These are phyloP conservation scores for Gerris lacustris DNA, from an alignment of 2,888 invertebrate genomes.

Conservation along the genomic window DNA sequence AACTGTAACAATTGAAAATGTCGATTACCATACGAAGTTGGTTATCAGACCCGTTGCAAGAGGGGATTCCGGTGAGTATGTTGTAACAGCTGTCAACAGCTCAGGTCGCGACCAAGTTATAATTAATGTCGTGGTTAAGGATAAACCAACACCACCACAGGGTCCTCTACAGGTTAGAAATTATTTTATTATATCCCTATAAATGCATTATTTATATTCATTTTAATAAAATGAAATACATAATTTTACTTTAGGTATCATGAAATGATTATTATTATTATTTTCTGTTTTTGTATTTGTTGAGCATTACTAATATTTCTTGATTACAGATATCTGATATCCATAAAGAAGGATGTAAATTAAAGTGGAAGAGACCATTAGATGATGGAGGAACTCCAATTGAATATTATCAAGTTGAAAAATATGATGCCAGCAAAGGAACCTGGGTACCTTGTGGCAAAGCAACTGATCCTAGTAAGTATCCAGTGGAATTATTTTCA, in stretches of 20 bases:
- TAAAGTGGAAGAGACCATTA: slow-evolving; percentile 89
- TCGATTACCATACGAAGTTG: slow-evolving; percentile 78
- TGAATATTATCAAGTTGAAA: slow-evolving; percentile 92
- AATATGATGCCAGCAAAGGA: slow-evolving; percentile 79
- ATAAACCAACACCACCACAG: slow-evolving; percentile 76
- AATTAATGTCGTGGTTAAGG: slow-evolving; percentile 69
- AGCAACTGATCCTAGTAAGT: slow-evolving; percentile 63
- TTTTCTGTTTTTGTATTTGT: too few species aligned
- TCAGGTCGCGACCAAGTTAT: slow-evolving; percentile 76
- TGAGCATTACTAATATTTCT: slow-evolving; percentile 3
- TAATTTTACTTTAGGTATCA: too few species aligned
- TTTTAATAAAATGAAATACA: neutral
- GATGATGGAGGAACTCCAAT: slow-evolving; percentile 88
- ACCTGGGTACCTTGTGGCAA: slow-evolving; percentile 80
- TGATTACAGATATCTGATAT: slow-evolving; percentile 56
- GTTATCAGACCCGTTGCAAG: slow-evolving; percentile 67
- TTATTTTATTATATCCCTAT: slow-evolving; percentile 2
- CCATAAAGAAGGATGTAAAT: slow-evolving; percentile 82
- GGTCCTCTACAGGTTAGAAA: slow-evolving; percentile 68
- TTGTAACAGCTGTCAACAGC: slow-evolving; percentile 71
- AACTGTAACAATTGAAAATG: slow-evolving; percentile 66
- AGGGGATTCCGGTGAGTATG: slow-evolving; percentile 76
- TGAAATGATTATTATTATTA: too few species aligned
- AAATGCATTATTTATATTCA: neutral
- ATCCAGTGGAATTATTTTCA: neutral